These are phyloP conservation scores for Ophthalmolycus amberensis DNA, from an alignment of 2,113 vertebrate species.

Conservation along the genomic window DNA sequence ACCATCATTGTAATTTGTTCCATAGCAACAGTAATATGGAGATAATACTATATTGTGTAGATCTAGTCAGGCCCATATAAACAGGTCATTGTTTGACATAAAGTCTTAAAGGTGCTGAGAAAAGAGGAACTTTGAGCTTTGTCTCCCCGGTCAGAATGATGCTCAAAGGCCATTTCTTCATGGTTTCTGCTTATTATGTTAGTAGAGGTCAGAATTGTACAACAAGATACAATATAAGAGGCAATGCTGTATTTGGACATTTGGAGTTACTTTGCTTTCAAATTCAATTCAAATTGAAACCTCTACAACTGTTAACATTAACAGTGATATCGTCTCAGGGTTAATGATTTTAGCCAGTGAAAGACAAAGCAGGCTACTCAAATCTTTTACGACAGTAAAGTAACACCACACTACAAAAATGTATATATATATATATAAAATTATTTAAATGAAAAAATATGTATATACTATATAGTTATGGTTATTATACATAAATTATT, in stretches of 20 bases:
- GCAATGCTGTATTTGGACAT: not conserved
- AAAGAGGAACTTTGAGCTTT: not conserved
- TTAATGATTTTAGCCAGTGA: not conserved
- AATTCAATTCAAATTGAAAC: not conserved
- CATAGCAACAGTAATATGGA: not conserved
- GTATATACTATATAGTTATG: too few species aligned
- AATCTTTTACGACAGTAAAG: not conserved
- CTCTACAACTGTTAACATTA: not conserved
- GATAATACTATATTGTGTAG: not conserved
- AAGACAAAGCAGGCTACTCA: not conserved
- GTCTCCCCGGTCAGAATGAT: not conserved
- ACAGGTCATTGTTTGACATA: not conserved
- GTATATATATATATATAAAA: too few species aligned
- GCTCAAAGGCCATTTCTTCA: not conserved
- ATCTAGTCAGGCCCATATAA: not conserved
- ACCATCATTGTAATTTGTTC: not conserved
- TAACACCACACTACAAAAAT: not conserved
- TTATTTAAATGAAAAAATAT: too few species aligned
- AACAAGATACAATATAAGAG: not conserved
- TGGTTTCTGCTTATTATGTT: not conserved
- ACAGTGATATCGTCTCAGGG: not conserved
- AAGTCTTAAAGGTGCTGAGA: not conserved
- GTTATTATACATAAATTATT: too few species aligned
- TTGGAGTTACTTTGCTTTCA: not conserved
- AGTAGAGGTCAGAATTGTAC: constrained; percentile 7